Conservation (phyloP, 2,888 invertebrate species). For the Macrophya alboannulata region DNA sequence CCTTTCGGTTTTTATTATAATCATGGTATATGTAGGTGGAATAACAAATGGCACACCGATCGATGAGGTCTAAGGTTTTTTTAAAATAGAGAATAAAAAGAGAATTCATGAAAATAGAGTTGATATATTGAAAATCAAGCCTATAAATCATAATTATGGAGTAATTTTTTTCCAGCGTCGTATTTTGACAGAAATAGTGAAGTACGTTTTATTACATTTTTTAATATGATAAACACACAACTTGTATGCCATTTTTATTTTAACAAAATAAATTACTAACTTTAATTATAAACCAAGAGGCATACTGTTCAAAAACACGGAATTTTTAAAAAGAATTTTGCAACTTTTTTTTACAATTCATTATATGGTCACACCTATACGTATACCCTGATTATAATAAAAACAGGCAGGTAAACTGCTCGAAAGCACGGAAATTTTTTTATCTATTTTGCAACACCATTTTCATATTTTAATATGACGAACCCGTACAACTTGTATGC, state of each 20-base stretch:
- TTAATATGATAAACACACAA: not conserved
- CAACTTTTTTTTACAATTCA: not conserved
- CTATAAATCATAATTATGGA: too few species aligned
- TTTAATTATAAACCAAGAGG: slow-evolving; percentile 2
- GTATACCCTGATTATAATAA: too few species aligned
- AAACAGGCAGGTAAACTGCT: not conserved
- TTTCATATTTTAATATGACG: not conserved
- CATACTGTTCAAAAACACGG: slow-evolving; percentile 9
- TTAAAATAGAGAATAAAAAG: too few species aligned
- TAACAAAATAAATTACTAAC: not conserved
- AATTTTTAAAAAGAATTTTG: not conserved
- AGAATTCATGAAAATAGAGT: too few species aligned
- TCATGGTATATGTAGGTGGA: too few species aligned
- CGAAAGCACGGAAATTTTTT: not conserved
- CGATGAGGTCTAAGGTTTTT: too few species aligned
- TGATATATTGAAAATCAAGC: too few species aligned
- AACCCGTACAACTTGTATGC: slow-evolving; percentile 6
- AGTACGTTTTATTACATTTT: slow-evolving; percentile 14
- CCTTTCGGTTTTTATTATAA: too few species aligned
- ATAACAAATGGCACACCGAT: too few species aligned
- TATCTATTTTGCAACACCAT: not conserved
- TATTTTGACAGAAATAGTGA: slow-evolving; percentile 55
- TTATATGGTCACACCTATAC: not conserved
- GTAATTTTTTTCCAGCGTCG: too few species aligned
- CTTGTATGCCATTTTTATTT: slow-evolving; percentile 15